Conservation (phyloP, 2,888 invertebrate species). For the Synanthedon vespiformis region DNA sequence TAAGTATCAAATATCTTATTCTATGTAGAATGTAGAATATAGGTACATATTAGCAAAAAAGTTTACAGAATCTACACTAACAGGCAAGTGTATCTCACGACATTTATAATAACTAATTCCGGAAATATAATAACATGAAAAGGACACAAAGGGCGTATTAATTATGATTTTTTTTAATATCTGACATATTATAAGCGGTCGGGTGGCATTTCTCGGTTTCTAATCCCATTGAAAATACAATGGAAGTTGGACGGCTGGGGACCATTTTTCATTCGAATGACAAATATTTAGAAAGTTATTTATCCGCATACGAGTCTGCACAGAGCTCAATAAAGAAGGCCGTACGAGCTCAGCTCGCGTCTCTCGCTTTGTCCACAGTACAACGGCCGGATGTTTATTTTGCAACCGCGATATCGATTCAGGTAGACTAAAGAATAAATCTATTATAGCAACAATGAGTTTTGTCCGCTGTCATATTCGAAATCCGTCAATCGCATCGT, state of each 20-base stretch:
- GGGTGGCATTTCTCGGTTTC: constrained; percentile 58
- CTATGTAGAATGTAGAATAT: no score
- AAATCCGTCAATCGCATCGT: constrained; percentile 37
- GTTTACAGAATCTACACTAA: constrained; percentile 8
- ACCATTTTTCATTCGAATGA: constrained; percentile 65
- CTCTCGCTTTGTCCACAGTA: constrained; percentile 38
- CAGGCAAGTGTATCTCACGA: constrained; percentile 2
- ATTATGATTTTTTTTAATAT: constrained; percentile 38
- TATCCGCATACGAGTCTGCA: constrained; percentile 50
- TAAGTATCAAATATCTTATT: no score
- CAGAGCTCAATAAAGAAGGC: constrained; percentile 50
- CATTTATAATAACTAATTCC: constrained; percentile 17
- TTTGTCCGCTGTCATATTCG: constrained; percentile 36
- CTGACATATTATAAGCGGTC: constrained; percentile 39
- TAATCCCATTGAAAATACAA: constrained; percentile 62
- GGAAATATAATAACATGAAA: constrained; percentile 33
- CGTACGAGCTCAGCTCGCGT: constrained; percentile 31
- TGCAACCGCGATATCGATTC: constrained; percentile 53
- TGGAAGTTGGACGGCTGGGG: constrained; percentile 37
- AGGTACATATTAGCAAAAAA: no score
- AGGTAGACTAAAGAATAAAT: constrained; percentile 60
- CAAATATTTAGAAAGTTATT: constrained; percentile 70
- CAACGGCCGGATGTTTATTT: constrained; percentile 57
- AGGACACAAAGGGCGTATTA: constrained; percentile 35
- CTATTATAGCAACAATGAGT: constrained; percentile 49